Percentiles rank a stretch among this genome's conserved stretches.
Conservation (phyloP, 2,888 invertebrate genomes). For the Eurytoma adleriae region DNA sequence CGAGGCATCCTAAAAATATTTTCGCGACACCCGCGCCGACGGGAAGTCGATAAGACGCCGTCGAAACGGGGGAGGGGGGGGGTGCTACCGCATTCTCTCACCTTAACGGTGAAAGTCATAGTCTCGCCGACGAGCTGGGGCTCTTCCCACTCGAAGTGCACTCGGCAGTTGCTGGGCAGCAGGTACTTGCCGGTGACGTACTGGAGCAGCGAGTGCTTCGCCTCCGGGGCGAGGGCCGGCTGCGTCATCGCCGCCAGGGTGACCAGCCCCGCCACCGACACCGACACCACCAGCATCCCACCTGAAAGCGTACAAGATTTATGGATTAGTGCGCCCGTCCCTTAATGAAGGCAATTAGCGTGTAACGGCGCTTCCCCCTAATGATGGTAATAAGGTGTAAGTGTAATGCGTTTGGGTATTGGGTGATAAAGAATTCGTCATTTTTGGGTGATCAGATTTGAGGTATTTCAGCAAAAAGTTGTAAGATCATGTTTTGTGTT, state of each 20-base stretch:
- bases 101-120: constrained; percentile 90
- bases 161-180: constrained; percentile 90
- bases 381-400: too few relatives aligned
- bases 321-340: not conserved
- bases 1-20: too few relatives aligned
- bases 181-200: constrained; percentile 95
- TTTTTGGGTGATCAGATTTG: too few relatives aligned
- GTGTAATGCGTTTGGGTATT: too few relatives aligned
- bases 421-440: too few relatives aligned
- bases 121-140: constrained; percentile 93
- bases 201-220: constrained; percentile 91
- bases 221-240: constrained; percentile 92
- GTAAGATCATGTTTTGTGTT: too few relatives aligned
- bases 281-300: constrained; percentile 93
- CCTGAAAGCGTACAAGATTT: constrained; percentile 76
- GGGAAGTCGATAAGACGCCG: too few relatives aligned
- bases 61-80: too few relatives aligned
- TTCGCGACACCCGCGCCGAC: too few relatives aligned
- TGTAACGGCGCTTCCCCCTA: too few relatives aligned
- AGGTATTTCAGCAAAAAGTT: too few relatives aligned
- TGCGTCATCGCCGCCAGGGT: constrained; percentile 94
- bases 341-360: not conserved
- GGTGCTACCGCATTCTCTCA: constrained; percentile 63
- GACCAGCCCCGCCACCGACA: constrained; percentile 92
- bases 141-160: constrained; percentile 94